Evolutionary conservation across 2,113 vertebrate species (phyloP).

Genomic region (Suricata suricatta): DNA sequence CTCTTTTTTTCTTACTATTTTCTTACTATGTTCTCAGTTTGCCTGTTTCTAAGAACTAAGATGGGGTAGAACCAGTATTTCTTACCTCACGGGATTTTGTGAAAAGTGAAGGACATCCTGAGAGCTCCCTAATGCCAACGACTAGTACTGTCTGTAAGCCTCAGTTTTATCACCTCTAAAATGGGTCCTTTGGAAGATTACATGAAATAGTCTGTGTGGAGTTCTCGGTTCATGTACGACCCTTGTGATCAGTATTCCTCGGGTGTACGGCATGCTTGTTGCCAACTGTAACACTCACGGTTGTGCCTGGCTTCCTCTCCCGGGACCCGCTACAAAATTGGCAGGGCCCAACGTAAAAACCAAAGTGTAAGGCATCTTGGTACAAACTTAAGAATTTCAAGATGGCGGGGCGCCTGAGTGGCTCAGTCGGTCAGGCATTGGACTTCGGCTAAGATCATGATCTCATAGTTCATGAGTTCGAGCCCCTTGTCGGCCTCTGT

Average conservation of each 20-base stretch:
- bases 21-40: neutral
- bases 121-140: neutral
- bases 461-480: no score
- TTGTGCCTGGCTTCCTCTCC: neutral
- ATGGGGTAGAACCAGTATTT: slow-evolving; percentile 2
- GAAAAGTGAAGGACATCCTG: neutral
- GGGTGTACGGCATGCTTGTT: neutral
- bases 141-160: slow-evolving; percentile 29
- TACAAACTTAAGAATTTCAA: neutral
- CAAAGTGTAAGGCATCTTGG: neutral
- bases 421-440: no score
- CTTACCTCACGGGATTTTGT: neutral
- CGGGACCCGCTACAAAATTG: neutral
- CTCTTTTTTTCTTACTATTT: neutral
- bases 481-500: no score
- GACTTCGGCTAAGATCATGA: no score
- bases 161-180: neutral
- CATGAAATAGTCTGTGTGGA: neutral
- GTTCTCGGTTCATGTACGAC: neutral
- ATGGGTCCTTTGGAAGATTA: neutral
- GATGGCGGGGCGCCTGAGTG: neutral
- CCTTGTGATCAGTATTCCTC: neutral
- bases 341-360: neutral
- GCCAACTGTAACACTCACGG: neutral
- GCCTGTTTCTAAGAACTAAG: neutral